Percentiles rank a stretch among this genome's conserved stretches.
Evolutionary conservation across 2,113 vertebrate genomes (phyloP).

Genomic region (Plectropomus leopardus): DNA sequence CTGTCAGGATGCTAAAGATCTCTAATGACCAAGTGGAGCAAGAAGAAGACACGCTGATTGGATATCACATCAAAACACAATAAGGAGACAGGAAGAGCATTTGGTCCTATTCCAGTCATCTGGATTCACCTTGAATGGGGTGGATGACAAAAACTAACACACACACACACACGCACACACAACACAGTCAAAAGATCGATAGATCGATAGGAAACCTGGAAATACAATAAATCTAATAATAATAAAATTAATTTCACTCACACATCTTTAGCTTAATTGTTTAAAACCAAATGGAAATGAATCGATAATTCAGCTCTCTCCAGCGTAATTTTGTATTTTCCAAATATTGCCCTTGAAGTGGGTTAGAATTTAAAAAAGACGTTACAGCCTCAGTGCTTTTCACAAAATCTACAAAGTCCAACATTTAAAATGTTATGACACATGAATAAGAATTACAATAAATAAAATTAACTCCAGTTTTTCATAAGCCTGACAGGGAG

Average conservation of each 20-base stretch:
- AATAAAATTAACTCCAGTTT: slow-evolving; percentile 22
- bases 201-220: not conserved
- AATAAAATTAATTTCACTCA: not conserved
- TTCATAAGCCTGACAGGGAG: slow-evolving; percentile 20
- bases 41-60: slow-evolving; percentile 4
- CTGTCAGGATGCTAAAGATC: not conserved
- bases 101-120: slow-evolving; percentile 9
- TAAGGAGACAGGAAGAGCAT: not conserved
- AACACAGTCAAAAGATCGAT: not conserved
- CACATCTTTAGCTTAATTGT: not conserved
- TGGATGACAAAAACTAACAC: not conserved
- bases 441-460: slow-evolving; percentile 4
- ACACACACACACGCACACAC: not conserved
- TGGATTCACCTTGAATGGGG: slow-evolving; percentile 28
- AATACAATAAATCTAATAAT: not conserved
- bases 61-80: slow-evolving; percentile 1
- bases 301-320: not conserved
- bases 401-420: slow-evolving; percentile 9
- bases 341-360: not conserved
- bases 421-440: slow-evolving; percentile 21
- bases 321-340: slow-evolving; percentile 5
- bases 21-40: slow-evolving; percentile 3
- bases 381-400: not conserved
- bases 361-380: slow-evolving; percentile 1
- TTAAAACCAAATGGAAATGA: not conserved